Evolutionary conservation across 2,797 vertebrate species (phyloP).

Genomic region (Echeneis naucrates): DNA sequence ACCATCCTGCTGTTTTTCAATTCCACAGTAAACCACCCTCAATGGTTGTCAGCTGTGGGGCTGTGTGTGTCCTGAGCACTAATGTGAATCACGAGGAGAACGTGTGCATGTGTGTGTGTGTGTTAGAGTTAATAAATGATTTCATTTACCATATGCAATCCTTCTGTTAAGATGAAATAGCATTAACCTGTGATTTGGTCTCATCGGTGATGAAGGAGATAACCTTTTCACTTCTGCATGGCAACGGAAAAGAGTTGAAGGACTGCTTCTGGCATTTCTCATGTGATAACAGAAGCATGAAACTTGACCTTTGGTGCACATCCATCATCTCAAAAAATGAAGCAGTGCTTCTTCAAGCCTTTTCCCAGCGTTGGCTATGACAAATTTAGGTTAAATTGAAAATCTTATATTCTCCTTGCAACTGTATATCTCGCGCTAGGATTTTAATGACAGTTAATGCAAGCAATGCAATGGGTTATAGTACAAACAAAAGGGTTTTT

Average conservation of each 20-base stretch:
- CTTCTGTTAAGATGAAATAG: slow-evolving; percentile 23
- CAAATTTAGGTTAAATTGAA: slow-evolving; percentile 10
- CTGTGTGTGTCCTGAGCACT: slow-evolving; percentile 57
- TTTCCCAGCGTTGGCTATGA: slow-evolving; percentile 5
- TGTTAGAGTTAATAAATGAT: slow-evolving; percentile 36
- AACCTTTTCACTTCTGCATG: slow-evolving; percentile 35
- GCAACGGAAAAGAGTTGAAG: slow-evolving; percentile 12
- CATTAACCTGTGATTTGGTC: slow-evolving; percentile 20
- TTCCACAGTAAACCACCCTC: slow-evolving; percentile 52
- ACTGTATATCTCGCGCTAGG: slow-evolving; percentile 2
- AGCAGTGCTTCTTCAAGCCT: neutral
- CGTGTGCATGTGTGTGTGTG: slow-evolving; percentile 13
- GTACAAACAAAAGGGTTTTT: neutral
- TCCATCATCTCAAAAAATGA: slow-evolving; percentile 18
- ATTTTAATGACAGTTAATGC: slow-evolving; percentile 21
- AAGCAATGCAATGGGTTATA: neutral
- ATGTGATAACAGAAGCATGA: neutral
- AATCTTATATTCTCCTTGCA: slow-evolving; percentile 3
- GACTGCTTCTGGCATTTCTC: slow-evolving; percentile 16
- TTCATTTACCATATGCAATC: slow-evolving; percentile 30
- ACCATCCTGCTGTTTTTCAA: slow-evolving; percentile 40
- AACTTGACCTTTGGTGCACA: slow-evolving; percentile 42
- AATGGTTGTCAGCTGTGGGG: slow-evolving; percentile 69
- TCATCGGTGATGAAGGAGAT: slow-evolving; percentile 30
- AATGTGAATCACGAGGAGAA: slow-evolving; percentile 79